Conservation (phyloP, 2,888 invertebrate species). For the Drosophila meridionalis region DNA sequence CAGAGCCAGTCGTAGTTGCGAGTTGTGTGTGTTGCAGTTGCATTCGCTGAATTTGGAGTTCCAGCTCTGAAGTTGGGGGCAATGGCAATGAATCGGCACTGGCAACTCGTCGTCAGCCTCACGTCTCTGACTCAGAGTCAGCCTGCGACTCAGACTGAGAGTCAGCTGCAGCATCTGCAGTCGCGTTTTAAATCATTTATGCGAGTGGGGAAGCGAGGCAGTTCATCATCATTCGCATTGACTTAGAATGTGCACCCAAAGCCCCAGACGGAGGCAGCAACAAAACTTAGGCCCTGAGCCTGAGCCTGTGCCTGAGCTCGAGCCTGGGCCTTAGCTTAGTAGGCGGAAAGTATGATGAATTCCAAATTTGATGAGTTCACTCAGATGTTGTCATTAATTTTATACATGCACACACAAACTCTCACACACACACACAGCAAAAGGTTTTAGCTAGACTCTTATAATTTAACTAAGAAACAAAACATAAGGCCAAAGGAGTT, state of each 20-base stretch:
- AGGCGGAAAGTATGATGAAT: conserved; percentile 81
- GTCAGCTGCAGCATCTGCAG: conserved; percentile 16
- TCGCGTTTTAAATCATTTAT: conserved; percentile 77
- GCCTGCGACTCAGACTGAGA: neutral
- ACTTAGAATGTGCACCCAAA: conserved; percentile 77
- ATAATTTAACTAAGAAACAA: conserved; percentile 39
- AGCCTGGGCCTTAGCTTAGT: conserved; percentile 46
- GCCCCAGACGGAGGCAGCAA: conserved; percentile 35
- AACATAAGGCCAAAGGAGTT: conserved; percentile 18
- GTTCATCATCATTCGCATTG: conserved; percentile 80
- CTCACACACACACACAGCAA: neutral
- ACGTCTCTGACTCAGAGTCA: neutral
- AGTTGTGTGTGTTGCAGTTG: conserved; percentile 36
- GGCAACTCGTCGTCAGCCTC: conserved; percentile 40
- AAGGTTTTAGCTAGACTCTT: conserved; percentile 40
- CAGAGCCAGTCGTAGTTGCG: conserved; percentile 46
- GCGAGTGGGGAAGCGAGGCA: conserved; percentile 63
- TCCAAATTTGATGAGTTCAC: conserved; percentile 82
- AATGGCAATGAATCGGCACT: conserved; percentile 18
- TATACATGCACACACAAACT: conserved; percentile 47
- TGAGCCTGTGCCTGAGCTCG: conserved; percentile 9
- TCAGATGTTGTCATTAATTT: conserved; percentile 81
- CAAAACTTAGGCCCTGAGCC: conserved; percentile 17
- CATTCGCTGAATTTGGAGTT: conserved; percentile 26
- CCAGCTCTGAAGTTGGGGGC: conserved; percentile 25